Evolutionary conservation across 2,797 vertebrate genomes (phyloP).

Genomic region (Anomalospiza imberbis): DNA sequence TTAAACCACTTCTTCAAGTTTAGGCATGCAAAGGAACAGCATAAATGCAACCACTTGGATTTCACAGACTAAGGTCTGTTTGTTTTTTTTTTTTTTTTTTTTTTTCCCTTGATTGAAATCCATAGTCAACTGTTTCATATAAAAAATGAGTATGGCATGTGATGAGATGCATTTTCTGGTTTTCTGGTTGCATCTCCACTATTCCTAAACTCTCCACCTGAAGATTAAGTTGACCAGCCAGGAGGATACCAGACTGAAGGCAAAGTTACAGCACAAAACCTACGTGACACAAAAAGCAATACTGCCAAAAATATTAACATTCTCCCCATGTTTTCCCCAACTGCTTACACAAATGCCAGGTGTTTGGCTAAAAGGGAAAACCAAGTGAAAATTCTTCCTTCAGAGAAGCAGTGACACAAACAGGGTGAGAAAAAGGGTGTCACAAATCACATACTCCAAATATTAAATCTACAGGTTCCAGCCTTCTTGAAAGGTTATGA

Average conservation of each 20-base stretch:
- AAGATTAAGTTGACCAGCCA: not conserved
- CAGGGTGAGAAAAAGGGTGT: not conserved
- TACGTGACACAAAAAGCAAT: not conserved
- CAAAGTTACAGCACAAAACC: not conserved
- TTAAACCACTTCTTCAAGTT: not conserved
- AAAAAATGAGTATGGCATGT: rapidly evolving
- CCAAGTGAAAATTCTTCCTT: not conserved
- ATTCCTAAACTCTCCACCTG: not conserved
- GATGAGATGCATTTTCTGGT: not conserved
- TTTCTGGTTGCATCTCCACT: not conserved
- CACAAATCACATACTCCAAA: not conserved
- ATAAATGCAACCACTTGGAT: not conserved
- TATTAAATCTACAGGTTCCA: not conserved
- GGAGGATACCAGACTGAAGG: not conserved
- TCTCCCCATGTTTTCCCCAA: not conserved
- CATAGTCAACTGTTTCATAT: not conserved
- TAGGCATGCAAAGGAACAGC: slow-evolving; percentile 14
- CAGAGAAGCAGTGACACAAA: not conserved
- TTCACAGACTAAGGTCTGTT: not conserved
- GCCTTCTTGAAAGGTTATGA: not conserved
- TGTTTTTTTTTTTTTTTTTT: not conserved
- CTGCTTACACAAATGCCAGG: not conserved
- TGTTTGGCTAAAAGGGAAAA: not conserved
- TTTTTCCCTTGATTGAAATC: not conserved
- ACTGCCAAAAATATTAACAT: not conserved